Percentiles rank a stretch among this genome's conserved stretches.
phyloP scores from a whole-genome alignment of 2,888 invertebrate genomes.

The Deroplatys truncata region DNA sequence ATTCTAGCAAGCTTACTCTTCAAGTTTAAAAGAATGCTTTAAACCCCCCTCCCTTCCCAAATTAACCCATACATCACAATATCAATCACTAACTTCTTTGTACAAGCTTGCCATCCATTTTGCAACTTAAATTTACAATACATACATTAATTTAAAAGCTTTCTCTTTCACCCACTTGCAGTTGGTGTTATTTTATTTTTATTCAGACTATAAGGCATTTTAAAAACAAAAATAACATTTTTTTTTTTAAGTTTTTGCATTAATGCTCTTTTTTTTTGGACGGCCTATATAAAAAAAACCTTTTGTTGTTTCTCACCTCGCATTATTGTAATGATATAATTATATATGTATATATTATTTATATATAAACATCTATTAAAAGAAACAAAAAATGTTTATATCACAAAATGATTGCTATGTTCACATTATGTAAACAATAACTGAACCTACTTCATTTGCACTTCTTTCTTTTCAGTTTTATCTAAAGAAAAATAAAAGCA shows the following conservation, averaged over 20 bases:
- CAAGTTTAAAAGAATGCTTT: neutral
- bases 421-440: neutral
- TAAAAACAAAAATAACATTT: conserved; percentile 12
- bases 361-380: conserved; percentile 13
- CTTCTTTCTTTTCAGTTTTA: neutral
- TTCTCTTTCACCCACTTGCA: conserved; percentile 9
- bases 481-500: neutral
- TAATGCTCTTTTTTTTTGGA: neutral
- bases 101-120: conserved; percentile 13
- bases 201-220: conserved; percentile 17
- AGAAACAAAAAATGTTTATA: neutral
- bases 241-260: neutral
- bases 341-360: neutral
- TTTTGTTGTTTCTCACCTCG: conserved; percentile 7
- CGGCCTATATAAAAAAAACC: conserved; percentile 14
- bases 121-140: conserved; percentile 22
- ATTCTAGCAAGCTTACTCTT: conserved; percentile 6
- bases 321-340: neutral
- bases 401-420: conserved; percentile 14
- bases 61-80: neutral
- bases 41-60: neutral
- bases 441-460: neutral
- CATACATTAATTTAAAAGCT: conserved; percentile 16
- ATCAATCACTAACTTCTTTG: conserved; percentile 2
- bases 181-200: conserved; percentile 5